Percentiles rank a stretch among this genome's conserved stretches.
phyloP scores from a whole-genome alignment of 2,113 vertebrate genomes.

The Sceloporus undulatus region DNA sequence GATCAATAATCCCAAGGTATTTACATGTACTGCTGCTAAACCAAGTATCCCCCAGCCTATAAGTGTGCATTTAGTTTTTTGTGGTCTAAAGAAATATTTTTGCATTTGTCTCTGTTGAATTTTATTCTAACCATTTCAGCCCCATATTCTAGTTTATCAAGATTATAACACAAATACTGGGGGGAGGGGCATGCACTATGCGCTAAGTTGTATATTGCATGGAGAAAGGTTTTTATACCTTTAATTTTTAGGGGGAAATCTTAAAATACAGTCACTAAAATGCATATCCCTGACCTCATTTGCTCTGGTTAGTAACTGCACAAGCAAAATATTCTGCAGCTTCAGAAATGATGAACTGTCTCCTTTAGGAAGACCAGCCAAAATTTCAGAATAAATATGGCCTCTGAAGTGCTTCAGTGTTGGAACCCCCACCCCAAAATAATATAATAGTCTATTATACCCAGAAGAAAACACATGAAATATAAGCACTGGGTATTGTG shows the following conservation, averaged over 20 bases:
- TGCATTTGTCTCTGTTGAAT: too few species aligned
- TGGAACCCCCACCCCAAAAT: slow-evolving; percentile 21
- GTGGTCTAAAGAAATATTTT: too few species aligned
- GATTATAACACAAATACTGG: too few species aligned
- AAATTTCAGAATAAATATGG: slow-evolving; percentile 57
- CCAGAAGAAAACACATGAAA: slow-evolving; percentile 57
- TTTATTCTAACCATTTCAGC: too few species aligned
- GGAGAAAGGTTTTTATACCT: slow-evolving; percentile 1
- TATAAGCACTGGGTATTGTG: slow-evolving; percentile 46
- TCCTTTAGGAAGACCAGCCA: slow-evolving; percentile 53
- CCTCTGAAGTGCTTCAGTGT: slow-evolving; percentile 29
- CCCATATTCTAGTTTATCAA: too few species aligned
- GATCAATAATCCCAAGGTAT: too few species aligned
- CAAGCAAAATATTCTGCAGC: background rate
- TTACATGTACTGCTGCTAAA: too few species aligned
- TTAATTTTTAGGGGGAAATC: background rate
- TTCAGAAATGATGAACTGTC: slow-evolving; percentile 32
- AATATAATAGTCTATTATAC: slow-evolving; percentile 43
- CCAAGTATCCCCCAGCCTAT: too few species aligned
- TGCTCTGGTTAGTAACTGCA: slow-evolving; percentile 37
- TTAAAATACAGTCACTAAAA: background rate
- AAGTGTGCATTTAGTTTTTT: too few species aligned
- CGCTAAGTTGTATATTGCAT: slow-evolving; percentile 29
- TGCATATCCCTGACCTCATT: slow-evolving; percentile 28
- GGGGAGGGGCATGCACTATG: background rate